phyloP scores from a whole-genome alignment of 2,797 vertebrate genomes.

The Helicolenus hilgendorfi region DNA sequence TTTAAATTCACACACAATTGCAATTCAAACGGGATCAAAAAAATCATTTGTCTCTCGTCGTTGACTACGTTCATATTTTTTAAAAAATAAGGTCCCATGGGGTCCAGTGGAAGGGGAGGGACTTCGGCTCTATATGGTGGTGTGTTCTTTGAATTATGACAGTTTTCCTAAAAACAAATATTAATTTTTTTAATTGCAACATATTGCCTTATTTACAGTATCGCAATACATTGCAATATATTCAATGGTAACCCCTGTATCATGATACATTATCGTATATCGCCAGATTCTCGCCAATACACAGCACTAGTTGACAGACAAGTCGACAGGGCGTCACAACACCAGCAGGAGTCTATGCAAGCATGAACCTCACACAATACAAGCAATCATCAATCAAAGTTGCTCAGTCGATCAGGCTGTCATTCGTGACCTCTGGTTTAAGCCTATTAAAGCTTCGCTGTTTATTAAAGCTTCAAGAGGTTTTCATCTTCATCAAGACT shows the following conservation, averaged over 20 bases:
- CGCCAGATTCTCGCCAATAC: no score
- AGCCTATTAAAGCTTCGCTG: neutral
- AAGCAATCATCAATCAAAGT: constrained; percentile 6
- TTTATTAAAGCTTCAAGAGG: no score
- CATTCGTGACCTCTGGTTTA: constrained; percentile 1
- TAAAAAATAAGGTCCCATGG: no score
- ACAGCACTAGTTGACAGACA: neutral
- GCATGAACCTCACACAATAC: neutral
- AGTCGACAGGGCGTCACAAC: neutral
- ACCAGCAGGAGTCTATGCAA: neutral
- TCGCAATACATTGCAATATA: no score
- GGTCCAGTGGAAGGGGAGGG: neutral
- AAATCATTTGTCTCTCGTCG: no score
- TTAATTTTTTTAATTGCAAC: neutral
- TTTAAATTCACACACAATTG: no score
- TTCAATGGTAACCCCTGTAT: no score
- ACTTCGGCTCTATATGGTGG: neutral
- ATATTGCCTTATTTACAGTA: neutral
- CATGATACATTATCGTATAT: accelerated
- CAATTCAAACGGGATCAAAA: no score
- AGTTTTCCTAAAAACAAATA: neutral
- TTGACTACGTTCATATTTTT: neutral
- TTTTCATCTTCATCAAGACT: constrained; percentile 14
- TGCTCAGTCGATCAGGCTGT: neutral
- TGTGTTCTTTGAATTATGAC: neutral